These are phyloP conservation scores for Xanthostigma xanthostigma DNA, from an alignment of 2,888 invertebrate species.

Conservation along the genomic window DNA sequence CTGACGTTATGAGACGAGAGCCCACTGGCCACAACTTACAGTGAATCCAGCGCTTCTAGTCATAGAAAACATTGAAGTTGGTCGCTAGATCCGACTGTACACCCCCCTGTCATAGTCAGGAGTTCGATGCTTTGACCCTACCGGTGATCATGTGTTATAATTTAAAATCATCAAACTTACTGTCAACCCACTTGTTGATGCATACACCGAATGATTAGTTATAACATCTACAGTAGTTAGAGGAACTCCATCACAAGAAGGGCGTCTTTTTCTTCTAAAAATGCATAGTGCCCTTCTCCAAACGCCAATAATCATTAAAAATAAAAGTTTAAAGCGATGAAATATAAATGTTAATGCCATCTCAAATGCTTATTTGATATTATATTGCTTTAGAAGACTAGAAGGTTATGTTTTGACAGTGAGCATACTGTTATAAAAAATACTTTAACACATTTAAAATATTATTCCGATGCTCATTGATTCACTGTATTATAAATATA, in stretches of 20 bases:
- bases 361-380: not conserved
- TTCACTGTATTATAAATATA: too few species aligned
- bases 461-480: too few species aligned
- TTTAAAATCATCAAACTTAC: not conserved
- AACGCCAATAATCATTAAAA: conserved; percentile 35
- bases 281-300: conserved; percentile 46
- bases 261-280: conserved; percentile 35
- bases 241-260: conserved; percentile 36
- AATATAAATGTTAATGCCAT: conserved; percentile 32
- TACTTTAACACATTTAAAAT: too few species aligned
- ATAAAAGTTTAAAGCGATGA: conserved; percentile 37
- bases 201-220: conserved; percentile 20
- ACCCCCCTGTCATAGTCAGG: too few species aligned
- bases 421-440: too few species aligned
- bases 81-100: too few species aligned
- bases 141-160: too few species aligned
- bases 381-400: not conserved
- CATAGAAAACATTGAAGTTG: too few species aligned
- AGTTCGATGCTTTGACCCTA: too few species aligned
- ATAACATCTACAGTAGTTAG: conserved; percentile 39
- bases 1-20: too few species aligned
- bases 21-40: too few species aligned
- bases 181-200: not conserved
- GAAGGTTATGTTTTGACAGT: not conserved
- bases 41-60: too few species aligned